These are phyloP conservation scores for Sigmodon hispidus DNA, from an alignment of 2,113 vertebrate species.

Conservation along the genomic window DNA sequence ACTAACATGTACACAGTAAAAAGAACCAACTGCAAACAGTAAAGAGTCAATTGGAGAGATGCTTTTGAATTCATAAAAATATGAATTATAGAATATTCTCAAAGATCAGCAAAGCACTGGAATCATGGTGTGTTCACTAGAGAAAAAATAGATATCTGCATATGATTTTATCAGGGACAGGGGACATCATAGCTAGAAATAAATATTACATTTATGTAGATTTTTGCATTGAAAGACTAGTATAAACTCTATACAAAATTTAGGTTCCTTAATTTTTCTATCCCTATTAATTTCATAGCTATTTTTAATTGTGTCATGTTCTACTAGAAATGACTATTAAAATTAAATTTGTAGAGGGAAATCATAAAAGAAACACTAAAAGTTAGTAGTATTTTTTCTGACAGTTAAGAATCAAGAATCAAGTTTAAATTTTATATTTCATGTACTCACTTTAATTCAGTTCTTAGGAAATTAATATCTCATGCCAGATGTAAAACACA, in stretches of 20 bases:
- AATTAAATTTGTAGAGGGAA: neutral
- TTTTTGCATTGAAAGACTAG: neutral
- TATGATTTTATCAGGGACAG: constrained; percentile 21
- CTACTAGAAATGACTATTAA: neutral
- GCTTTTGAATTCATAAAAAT: constrained; percentile 36
- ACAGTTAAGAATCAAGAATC: neutral
- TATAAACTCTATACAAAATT: constrained; percentile 23
- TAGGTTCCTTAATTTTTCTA: neutral
- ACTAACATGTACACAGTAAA: neutral
- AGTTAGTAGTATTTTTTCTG: neutral
- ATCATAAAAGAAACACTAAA: neutral
- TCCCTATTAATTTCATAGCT: neutral
- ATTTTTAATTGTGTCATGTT: neutral
- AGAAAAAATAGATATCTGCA: neutral
- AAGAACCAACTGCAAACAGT: neutral
- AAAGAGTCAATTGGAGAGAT: neutral
- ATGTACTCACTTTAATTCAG: neutral
- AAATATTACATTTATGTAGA: constrained; percentile 14
- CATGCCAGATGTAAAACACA: constrained; percentile 9
- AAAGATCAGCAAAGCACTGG: constrained; percentile 24
- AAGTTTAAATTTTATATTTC: constrained; percentile 32
- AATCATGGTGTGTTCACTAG: neutral
- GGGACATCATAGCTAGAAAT: neutral
- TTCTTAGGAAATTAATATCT: constrained; percentile 26
- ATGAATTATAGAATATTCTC: constrained; percentile 17